phyloP scores from a whole-genome alignment of 2,113 vertebrate species.

The Panthera tigris region DNA sequence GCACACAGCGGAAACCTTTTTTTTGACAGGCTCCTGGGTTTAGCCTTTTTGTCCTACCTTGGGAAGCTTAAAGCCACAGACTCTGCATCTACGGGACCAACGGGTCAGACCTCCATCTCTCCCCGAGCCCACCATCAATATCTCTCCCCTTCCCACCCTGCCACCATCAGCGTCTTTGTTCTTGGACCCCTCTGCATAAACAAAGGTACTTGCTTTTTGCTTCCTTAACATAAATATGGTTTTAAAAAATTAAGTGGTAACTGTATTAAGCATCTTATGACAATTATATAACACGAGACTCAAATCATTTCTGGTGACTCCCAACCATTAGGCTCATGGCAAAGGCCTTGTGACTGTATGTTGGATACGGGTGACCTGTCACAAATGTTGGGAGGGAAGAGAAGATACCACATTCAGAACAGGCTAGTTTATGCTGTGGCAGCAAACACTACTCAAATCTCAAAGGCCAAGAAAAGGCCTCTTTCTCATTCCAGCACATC shows the following conservation, averaged over 20 bases:
- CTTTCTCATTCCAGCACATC: not conserved
- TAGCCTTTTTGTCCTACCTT: not conserved
- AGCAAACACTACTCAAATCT: not conserved
- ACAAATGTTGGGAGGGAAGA: not conserved
- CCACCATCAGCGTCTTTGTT: not conserved
- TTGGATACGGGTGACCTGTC: not conserved
- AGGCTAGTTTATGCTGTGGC: not conserved
- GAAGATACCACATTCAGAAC: not conserved
- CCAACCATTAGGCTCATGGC: not conserved
- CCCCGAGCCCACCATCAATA: too few relatives aligned
- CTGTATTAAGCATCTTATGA: not conserved
- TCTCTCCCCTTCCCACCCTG: not conserved
- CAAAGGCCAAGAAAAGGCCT: not conserved
- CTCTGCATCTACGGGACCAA: accelerated
- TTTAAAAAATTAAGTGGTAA: not conserved
- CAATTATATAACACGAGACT: not conserved
- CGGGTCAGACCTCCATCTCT: not conserved
- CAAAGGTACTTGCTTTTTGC: not conserved
- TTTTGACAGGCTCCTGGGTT: not conserved
- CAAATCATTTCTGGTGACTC: slow-evolving; percentile 15
- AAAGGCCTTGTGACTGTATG: not conserved
- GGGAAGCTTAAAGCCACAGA: not conserved
- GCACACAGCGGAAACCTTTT: not conserved
- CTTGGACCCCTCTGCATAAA: not conserved
- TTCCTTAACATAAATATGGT: not conserved